Conservation (phyloP, 2,888 invertebrate genomes). For the Terebella lapidaria region DNA sequence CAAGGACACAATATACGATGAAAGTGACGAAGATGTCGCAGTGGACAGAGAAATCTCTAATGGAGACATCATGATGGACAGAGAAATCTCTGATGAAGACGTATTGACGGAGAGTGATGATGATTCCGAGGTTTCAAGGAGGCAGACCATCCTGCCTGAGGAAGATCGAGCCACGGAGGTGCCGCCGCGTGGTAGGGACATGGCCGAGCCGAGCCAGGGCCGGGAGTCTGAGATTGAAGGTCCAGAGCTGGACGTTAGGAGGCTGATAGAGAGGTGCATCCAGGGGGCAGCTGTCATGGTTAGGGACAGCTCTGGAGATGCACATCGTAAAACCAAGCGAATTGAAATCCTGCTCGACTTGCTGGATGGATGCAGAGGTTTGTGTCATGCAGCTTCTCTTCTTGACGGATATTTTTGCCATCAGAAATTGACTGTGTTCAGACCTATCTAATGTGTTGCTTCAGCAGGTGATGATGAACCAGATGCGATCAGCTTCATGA, state of each 20-base stretch:
- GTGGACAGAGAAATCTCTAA: neutral
- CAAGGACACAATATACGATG: neutral
- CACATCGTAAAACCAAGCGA: neutral
- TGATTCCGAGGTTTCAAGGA: neutral
- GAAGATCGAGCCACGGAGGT: neutral
- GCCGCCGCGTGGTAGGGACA: neutral
- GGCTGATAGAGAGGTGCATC: neutral
- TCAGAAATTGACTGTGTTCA: too few species aligned
- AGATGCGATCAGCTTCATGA: neutral
- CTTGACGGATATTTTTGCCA: too few species aligned
- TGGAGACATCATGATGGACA: neutral
- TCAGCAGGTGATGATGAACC: neutral
- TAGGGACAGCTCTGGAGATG: neutral
- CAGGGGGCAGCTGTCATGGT: neutral
- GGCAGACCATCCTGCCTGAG: neutral
- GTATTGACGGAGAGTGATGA: neutral
- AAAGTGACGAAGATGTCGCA: neutral
- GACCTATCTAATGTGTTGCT: too few species aligned
- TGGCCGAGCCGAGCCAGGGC: neutral
- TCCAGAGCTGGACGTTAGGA: neutral
- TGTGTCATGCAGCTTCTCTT: neutral
- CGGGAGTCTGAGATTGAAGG: neutral
- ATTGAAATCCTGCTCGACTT: neutral
- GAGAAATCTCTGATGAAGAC: neutral
- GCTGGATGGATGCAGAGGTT: neutral